Conservation (phyloP, 2,888 invertebrate species). For the Meiosimyza decipiens region DNA sequence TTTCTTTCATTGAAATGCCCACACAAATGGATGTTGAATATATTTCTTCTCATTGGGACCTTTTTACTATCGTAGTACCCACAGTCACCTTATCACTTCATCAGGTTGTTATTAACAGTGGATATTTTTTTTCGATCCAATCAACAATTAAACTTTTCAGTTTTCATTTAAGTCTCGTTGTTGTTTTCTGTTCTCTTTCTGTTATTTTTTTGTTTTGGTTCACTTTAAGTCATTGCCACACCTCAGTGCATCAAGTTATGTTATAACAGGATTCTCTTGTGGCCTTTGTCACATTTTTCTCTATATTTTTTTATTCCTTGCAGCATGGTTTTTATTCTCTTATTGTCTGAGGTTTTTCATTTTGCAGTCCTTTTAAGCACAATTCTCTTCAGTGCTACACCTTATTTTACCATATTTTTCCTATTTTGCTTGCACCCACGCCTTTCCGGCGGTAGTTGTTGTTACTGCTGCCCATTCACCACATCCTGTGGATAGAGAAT, state of each 20-base stretch:
- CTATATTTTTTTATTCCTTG: too few species aligned
- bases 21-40: too few species aligned
- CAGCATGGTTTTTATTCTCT: too few species aligned
- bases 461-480: slow-evolving; percentile 12
- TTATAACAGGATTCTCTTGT: too few species aligned
- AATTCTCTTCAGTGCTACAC: background rate
- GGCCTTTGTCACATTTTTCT: too few species aligned
- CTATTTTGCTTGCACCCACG: background rate
- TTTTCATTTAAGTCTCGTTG: slow-evolving; percentile 13
- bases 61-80: background rate
- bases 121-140: background rate
- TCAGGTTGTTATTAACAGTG: background rate
- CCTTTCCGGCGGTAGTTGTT: background rate
- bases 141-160: slow-evolving; percentile 31
- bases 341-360: too few species aligned
- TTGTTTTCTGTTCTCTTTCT: background rate
- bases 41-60: too few species aligned
- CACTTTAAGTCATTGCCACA: too few species aligned
- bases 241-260: too few species aligned
- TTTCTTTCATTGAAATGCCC: background rate
- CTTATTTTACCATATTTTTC: background rate
- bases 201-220: too few species aligned
- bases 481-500: slow-evolving; percentile 23
- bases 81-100: slow-evolving; percentile 12
- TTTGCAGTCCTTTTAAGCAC: too few species aligned